A percentile compares a stretch with the other conserved stretches of the same genome.
Evolutionary conservation across 2,113 vertebrate species (phyloP).

Genomic region (Labrus mixtus): DNA sequence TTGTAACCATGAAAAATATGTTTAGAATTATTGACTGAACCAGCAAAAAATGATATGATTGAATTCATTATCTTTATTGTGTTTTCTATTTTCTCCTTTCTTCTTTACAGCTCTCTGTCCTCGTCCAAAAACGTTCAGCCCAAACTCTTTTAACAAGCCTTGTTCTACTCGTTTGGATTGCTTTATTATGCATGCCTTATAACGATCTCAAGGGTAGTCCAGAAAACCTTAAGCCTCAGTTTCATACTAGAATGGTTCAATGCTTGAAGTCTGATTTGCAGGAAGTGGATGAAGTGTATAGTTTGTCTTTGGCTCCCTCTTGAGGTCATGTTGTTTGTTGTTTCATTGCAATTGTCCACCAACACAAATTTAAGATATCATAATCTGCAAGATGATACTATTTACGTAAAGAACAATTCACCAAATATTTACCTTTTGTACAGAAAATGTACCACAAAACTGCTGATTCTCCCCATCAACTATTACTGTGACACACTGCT

Average conservation of each 20-base stretch:
- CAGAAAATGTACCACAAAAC: too few species aligned
- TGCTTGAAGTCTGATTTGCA: not conserved
- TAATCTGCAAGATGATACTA: not conserved
- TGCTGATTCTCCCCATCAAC: too few species aligned
- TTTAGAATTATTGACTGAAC: not conserved
- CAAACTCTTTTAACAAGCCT: not conserved
- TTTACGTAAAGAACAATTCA: too few species aligned
- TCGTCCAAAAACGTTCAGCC: not conserved
- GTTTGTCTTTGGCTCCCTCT: conserved; percentile 38
- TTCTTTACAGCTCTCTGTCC: not conserved
- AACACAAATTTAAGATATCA: not conserved
- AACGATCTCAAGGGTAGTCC: not conserved
- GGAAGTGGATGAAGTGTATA: not conserved
- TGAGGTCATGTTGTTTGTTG: conserved; percentile 25
- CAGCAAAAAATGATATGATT: not conserved
- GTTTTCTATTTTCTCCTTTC: not conserved
- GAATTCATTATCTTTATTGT: not conserved
- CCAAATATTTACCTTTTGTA: too few species aligned
- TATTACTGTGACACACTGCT: too few species aligned
- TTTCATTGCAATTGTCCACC: not conserved
- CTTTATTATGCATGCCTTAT: not conserved
- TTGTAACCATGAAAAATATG: not conserved
- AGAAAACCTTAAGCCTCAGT: not conserved
- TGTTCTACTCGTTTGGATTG: not conserved
- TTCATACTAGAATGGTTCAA: not conserved